Evolutionary conservation across 2,888 invertebrate species (phyloP).

Genomic region (Leucania comma): DNA sequence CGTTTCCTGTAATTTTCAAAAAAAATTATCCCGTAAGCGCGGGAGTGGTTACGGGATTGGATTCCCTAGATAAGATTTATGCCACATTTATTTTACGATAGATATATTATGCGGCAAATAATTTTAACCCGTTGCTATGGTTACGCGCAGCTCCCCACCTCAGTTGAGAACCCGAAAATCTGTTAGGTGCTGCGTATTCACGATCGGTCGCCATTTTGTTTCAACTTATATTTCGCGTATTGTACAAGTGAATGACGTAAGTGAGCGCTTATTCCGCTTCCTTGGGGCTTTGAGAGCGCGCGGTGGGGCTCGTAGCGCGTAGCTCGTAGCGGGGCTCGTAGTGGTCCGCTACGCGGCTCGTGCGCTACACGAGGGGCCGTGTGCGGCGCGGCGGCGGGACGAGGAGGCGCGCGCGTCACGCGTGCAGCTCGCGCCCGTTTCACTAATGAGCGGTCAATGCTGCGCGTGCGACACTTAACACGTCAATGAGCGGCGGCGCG

Average conservation of each 20-base stretch:
- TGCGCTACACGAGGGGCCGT: no score
- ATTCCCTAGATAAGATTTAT: not conserved
- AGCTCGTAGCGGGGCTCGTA: slow-evolving; percentile 4
- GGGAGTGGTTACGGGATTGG: no score
- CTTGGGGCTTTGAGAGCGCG: not conserved
- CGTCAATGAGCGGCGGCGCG: slow-evolving; percentile 24
- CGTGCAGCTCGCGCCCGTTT: not conserved
- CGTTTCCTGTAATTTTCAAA: not conserved
- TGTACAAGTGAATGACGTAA: not conserved
- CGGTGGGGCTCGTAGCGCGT: slow-evolving; percentile 8
- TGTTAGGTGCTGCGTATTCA: no score
- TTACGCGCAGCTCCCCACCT: no score
- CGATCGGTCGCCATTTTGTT: no score
- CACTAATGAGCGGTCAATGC: slow-evolving; percentile 24
- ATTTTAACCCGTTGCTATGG: no score
- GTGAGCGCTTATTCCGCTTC: not conserved
- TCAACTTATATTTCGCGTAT: no score
- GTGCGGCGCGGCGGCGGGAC: not conserved
- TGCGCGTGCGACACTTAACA: slow-evolving; percentile 23
- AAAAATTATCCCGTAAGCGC: not conserved
- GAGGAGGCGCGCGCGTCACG: not conserved
- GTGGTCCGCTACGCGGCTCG: not conserved
- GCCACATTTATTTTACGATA: not conserved
- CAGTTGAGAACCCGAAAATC: no score
- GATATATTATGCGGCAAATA: no score